phyloP scores from a whole-genome alignment of 2,888 invertebrate genomes.

The Thymelicus sylvestris region DNA sequence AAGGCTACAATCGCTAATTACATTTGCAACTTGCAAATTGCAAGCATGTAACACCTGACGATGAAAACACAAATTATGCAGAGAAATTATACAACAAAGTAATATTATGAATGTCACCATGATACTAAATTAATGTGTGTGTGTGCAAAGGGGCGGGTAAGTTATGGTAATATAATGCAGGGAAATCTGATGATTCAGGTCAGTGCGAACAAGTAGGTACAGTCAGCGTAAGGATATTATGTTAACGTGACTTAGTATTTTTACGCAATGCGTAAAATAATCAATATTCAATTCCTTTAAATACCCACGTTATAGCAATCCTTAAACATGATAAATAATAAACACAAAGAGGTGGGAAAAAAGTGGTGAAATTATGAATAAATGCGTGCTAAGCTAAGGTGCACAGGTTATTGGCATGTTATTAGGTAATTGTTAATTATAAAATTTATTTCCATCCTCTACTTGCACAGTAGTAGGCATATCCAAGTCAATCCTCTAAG shows the following conservation, averaged over 20 bases:
- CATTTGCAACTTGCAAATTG: too few species aligned
- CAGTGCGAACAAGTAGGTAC: neutral
- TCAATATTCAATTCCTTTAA: neutral
- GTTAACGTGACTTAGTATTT: neutral
- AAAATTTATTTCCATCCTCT: too few species aligned
- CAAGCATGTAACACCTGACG: conserved; percentile 48
- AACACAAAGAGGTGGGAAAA: too few species aligned
- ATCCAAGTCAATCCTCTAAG: too few species aligned
- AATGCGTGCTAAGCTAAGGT: too few species aligned
- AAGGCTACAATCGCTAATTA: conserved; percentile 41
- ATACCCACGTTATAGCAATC: too few species aligned
- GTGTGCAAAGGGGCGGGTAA: neutral
- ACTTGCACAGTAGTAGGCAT: too few species aligned
- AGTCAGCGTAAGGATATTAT: conserved; percentile 19
- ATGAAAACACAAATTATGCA: conserved; percentile 53
- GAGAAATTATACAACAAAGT: conserved; percentile 55
- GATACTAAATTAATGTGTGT: conserved; percentile 43
- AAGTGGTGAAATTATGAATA: too few species aligned
- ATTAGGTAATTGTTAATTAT: too few species aligned
- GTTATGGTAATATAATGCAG: neutral
- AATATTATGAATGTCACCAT: conserved; percentile 58
- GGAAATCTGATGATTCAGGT: conserved; percentile 5
- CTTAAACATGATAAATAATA: too few species aligned
- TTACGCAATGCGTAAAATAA: neutral
- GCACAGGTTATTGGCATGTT: too few species aligned